Base-by-base conservation (phyloP, 2,113 vertebrate genomes). In the Ctenodactylus gundi region DNA sequence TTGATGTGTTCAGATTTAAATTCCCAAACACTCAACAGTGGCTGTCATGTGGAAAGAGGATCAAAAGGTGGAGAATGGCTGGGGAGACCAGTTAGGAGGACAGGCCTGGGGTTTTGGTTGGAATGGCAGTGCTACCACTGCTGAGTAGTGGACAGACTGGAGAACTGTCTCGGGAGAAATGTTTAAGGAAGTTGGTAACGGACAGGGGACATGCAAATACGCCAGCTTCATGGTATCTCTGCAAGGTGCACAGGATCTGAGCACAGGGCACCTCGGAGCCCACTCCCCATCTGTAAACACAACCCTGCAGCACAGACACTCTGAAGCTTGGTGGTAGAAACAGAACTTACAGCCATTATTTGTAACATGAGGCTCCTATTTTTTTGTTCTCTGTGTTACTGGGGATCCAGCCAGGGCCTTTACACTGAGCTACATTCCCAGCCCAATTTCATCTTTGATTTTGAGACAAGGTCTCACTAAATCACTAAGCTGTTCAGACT, bases 121-220 rank as follows among this genome's bases (percentile, higher is more conserved):
- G 53, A 36, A 7, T 76, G 34, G 36, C 51, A 31, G 27, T 36
- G 14, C 25, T 82, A 46, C n/a, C 2, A 27, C 53, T 21, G 65
- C 29, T 13, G 29, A n/a, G 51, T 82, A 31, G 62, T 49, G 18
- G 21, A 67, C 2, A 44, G 46, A 25, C 0, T 51, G 25, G 29
- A 86, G 60, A 91, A 77, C 53, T 85, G 86, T 36, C 85, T 89
- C 25, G 55, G 31, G 20, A 18, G 13, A 85, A 68, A 80, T 91
- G 53, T 60, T 91, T 91, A 81, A 70, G 80, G 86, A 91, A 88
- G 29, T 72, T 94, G 51, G 55, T 62, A 75, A 84, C 49, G 9
- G 53, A 90, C 0, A 76, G 65, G 18, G 39, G 41, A 78, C 4
- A 75, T 10, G 83, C 12, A 46, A 72, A 57, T 41, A 49, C 53